phyloP scores from a whole-genome alignment of 2,797 vertebrate genomes.

The Pipistrellus nathusii region DNA sequence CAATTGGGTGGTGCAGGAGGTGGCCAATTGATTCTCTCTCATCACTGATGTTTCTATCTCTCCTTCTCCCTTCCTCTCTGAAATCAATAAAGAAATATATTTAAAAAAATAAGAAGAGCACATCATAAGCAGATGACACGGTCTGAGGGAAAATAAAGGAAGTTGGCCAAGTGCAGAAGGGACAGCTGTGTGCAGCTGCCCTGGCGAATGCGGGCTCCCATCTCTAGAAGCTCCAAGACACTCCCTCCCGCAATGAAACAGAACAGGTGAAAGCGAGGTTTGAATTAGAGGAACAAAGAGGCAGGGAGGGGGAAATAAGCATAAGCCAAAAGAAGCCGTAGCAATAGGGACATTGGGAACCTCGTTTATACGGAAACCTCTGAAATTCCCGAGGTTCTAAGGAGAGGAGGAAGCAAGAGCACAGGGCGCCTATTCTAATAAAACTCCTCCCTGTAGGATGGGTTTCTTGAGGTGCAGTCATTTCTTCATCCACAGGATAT shows the following conservation, averaged over 20 bases:
- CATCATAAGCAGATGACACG: neutral
- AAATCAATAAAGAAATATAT: too few relatives aligned
- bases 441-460: neutral
- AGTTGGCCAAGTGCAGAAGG: neutral
- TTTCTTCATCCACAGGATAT: neutral
- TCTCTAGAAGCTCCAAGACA: neutral
- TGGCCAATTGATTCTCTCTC: too few relatives aligned
- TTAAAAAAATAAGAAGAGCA: neutral
- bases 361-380: neutral
- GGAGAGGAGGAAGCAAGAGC: neutral
- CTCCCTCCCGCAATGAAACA: too few relatives aligned
- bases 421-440: neutral
- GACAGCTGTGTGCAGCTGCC: neutral
- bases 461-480: constrained; percentile 26
- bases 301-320: neutral
- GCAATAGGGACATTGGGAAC: neutral
- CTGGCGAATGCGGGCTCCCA: accelerated
- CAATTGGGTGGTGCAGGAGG: too few relatives aligned
- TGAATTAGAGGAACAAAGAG: constrained; percentile 38
- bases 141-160: neutral
- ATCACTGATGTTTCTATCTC: too few relatives aligned
- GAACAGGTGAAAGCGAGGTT: neutral
- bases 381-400: neutral
- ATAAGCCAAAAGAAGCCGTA: neutral
- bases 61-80: too few relatives aligned